Conservation (phyloP, 1,140 invertebrate genomes). For the Solenopsis fugax region DNA sequence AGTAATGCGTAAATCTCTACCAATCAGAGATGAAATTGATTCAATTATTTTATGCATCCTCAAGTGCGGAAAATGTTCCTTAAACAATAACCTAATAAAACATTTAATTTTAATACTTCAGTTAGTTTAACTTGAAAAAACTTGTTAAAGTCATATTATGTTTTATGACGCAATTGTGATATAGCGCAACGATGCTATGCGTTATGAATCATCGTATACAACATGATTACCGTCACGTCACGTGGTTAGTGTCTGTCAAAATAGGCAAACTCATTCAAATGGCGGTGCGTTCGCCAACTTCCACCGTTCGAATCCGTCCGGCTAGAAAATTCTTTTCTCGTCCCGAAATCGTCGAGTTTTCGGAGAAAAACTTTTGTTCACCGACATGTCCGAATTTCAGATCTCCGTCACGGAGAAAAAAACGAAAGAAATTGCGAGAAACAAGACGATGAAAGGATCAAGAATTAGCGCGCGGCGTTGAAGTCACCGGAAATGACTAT, state of each 20-base stretch:
- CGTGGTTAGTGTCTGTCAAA: slow-evolving; percentile 68
- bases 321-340: neutral
- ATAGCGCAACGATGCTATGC: slow-evolving; percentile 30
- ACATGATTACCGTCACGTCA: slow-evolving; percentile 15
- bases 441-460: neutral
- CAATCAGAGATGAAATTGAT: neutral
- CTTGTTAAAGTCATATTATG: neutral
- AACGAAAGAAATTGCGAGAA: neutral
- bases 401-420: neutral
- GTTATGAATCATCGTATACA: slow-evolving; percentile 67
- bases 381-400: neutral
- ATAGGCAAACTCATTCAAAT: slow-evolving; percentile 76
- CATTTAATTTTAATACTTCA: neutral
- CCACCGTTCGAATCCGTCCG: neutral
- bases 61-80: neutral
- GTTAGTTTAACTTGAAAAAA: neutral
- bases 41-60: neutral
- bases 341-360: neutral
- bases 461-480: neutral
- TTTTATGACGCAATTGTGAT: slow-evolving; percentile 28
- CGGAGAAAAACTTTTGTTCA: neutral
- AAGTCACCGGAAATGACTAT: neutral
- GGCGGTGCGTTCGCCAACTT: slow-evolving; percentile 57
- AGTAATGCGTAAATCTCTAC: neutral
- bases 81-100: neutral